These are phyloP conservation scores for Turdus rufiventris DNA, from an alignment of 2,113 vertebrate genomes.

Conservation along the genomic window DNA sequence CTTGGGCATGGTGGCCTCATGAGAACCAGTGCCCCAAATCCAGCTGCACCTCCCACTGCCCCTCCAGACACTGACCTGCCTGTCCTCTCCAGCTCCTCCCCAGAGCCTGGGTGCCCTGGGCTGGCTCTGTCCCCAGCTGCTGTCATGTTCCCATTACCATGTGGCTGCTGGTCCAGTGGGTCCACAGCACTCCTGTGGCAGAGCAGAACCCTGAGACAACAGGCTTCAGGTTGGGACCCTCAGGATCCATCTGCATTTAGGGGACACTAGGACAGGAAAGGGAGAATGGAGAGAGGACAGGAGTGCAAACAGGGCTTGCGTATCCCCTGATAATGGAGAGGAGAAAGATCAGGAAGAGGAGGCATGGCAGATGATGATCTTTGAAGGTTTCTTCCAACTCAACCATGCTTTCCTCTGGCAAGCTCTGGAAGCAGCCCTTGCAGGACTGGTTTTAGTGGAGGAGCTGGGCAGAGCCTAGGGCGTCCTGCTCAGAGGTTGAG, in stretches of 20 bases:
- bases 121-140: not conserved
- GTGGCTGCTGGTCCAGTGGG: not conserved
- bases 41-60: not conserved
- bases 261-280: not conserved
- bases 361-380: not conserved
- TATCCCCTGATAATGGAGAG: not conserved
- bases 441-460: not conserved
- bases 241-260: not conserved
- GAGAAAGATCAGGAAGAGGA: not conserved
- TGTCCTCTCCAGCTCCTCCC: slow-evolving; percentile 69
- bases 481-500: not conserved
- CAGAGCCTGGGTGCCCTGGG: not conserved
- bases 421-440: not conserved
- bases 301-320: not conserved
- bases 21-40: not conserved
- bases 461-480: not conserved
- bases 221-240: not conserved
- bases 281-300: not conserved
- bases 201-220: not conserved
- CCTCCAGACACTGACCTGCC: slow-evolving; percentile 66
- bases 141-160: not conserved
- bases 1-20: not conserved
- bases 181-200: slow-evolving; percentile 24
- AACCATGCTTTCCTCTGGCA: not conserved
- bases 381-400: not conserved